Base-by-base conservation (phyloP, 2,888 invertebrate genomes). In the Xestobium rufovillosum region DNA sequence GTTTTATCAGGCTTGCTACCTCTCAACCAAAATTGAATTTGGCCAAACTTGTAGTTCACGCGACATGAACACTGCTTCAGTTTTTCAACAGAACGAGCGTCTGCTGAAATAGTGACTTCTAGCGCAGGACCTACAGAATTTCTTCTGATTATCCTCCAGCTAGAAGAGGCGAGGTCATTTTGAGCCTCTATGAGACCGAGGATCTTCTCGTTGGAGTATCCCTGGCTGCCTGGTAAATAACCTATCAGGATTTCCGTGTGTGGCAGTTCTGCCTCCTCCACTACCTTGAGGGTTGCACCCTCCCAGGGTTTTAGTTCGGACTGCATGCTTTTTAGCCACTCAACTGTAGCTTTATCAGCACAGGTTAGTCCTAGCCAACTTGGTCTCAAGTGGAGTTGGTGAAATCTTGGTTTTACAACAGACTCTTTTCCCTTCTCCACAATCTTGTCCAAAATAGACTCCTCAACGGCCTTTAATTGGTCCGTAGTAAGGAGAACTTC, bases 191-290 rank as follows among this genome's bases (percentile, higher is more conserved):
- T 23, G 6, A 23, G n/a, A 6, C n/a, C n/a, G n/a, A 23, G 23
- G 23, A 23, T n/a, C n/a, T 23, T 23, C 23, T 23, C 23, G 8
- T 6, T 23, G 23, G 23, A n/a, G 23, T 23, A 23, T 6, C n/a
- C 8, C 23, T 23, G 23, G 23, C 23, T 23, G 28, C 11, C 8
- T 14, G 31, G 19, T 17, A 31, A 13, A 31, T 16, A 17, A 13
- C 31, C 19, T 6, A 31, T 14, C 19, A 31, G 19, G 31, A 31
- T 17, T 13, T 31, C 31, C 3, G 17, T 9, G 3, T 17, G 19
- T 23, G 31, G 31, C 31, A 31, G 31, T 31, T 15, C 16, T 6
- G 31, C 19, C 19, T 31, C 31, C 10, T 31, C 31, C 13, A 13
- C 10, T 13, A 31, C 23, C 19, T 13, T 4, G 19, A 31, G 19